phyloP scores from a whole-genome alignment of 2,113 vertebrate species.

The Sinosuthora webbiana region DNA sequence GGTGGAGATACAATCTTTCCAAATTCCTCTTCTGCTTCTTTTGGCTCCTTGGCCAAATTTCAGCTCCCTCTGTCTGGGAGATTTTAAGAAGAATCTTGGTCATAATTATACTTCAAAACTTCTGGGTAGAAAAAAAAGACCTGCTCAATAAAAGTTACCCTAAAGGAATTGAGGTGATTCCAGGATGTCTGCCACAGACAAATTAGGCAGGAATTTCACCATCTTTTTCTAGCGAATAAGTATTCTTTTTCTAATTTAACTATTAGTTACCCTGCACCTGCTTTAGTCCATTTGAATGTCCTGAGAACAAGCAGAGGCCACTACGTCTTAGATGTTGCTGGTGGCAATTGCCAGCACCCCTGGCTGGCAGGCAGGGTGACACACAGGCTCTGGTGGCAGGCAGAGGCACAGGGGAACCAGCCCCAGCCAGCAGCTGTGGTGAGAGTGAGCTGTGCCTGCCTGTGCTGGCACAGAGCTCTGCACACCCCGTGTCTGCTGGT shows the following conservation, averaged over 20 bases:
- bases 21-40: background rate
- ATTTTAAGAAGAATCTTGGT: background rate
- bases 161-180: background rate
- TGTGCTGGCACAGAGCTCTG: background rate
- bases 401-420: background rate
- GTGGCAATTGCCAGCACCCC: background rate
- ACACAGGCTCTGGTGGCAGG: background rate
- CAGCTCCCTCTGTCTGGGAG: background rate
- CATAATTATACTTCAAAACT: background rate
- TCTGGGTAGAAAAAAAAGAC: background rate
- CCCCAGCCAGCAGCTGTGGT: background rate
- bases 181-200: background rate
- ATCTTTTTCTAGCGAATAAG: background rate
- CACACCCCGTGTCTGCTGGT: background rate
- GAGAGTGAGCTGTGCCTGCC: background rate
- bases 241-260: background rate
- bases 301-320: background rate
- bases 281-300: background rate
- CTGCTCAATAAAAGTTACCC: background rate
- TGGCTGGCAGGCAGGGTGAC: background rate
- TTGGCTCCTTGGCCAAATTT: background rate
- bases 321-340: background rate
- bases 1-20: background rate
- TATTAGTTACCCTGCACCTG: background rate
- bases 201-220: background rate